Base-by-base conservation (phyloP, 2,888 invertebrate genomes). In the Clanis bilineata region DNA sequence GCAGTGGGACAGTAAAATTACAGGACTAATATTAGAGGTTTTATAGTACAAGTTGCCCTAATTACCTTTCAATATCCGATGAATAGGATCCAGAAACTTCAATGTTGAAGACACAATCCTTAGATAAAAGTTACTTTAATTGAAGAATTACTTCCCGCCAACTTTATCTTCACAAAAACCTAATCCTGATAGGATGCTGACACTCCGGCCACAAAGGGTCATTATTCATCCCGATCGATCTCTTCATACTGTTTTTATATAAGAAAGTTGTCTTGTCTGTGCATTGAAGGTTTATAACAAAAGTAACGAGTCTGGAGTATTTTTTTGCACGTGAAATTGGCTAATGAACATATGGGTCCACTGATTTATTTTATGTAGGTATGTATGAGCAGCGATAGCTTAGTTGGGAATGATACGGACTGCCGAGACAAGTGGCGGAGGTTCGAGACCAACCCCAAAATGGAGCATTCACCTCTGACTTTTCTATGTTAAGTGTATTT, bases 231-330 rank as follows among this genome's bases (percentile, higher is more conserved):
- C 28, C 51, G 10, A 51, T 51, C 51, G 51, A 32, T 3, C 51
- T 28, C 9, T 18, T 3, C 10, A 0, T 28, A 3, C 21, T 1
- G 2, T 59, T n/a, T 6, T 61, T 64, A 61, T 60, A 68, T 64
- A 3, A 12, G 36, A 4, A 0, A 10, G 3, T 0, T 18, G 44
- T 23, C 3, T 18, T 7, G 51, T 51, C 28, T 18, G 51, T 51
- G 0, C 18, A 18, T 18, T 18, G 18, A 7, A 18, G 18, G 7
- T 18, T 18, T n/a, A 18, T 18, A 7, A 6, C 9, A 3, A 5
- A 36, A 9, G 36, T 36, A 6, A 6, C 39, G n/a, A 15, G n/a
- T 39, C 1, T 1, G 7, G 38, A n/a, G n/a, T n/a, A 3, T 12
- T n/a, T 38, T n/a, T n/a, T 28, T 28, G 3, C 4, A 4, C 3